Base-by-base conservation (phyloP, 2,888 invertebrate genomes). In the Tachina lurida region DNA sequence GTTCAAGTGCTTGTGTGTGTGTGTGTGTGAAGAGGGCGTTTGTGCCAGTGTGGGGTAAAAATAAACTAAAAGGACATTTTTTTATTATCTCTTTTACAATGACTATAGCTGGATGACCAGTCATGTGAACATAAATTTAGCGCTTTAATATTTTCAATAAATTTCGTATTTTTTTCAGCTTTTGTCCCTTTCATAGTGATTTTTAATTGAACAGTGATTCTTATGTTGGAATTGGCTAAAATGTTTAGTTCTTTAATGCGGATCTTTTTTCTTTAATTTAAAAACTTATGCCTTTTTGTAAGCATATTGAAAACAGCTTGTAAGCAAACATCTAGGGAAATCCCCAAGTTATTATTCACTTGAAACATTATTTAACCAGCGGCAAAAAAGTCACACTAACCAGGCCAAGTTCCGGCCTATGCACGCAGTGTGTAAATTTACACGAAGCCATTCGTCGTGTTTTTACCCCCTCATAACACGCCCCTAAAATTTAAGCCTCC, bases 61-160 rank as follows among this genome's bases (percentile, higher is more conserved):
- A 81, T 31, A 49, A 62, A 3, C 56, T n/a, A 52, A 45, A 60
- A n/a, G 31, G 31, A 31, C 2, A 7, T 31, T 41, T 47, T 54
- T 63, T 70, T 70, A 74, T 82, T 83, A 79, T 86, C 65, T 83
- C 63, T 76, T 75, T 76, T 43, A 39, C 79, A 67, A 70, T 75
- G 70, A 62, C 65, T 79, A 19, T 39, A 47, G 73, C 45, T 67
- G 49, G 47, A 76, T 79, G 79, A 67, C 78, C 75, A 83, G 71
- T 80, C 83, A 86, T 52, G 83, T 71, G 82, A 45, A 83, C 75
- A 73, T 31, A 76, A 83, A 71, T 86, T 76, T 67, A 76, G 71
- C 75, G 82, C 63, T 76, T 83, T 77, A 58, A 58, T 71, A 56
- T 39, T 58, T 82, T 49, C 47, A 65, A 76, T 71, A 76, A 54